phyloP scores from a whole-genome alignment of 2,797 vertebrate species.

The Lutra lutra region DNA sequence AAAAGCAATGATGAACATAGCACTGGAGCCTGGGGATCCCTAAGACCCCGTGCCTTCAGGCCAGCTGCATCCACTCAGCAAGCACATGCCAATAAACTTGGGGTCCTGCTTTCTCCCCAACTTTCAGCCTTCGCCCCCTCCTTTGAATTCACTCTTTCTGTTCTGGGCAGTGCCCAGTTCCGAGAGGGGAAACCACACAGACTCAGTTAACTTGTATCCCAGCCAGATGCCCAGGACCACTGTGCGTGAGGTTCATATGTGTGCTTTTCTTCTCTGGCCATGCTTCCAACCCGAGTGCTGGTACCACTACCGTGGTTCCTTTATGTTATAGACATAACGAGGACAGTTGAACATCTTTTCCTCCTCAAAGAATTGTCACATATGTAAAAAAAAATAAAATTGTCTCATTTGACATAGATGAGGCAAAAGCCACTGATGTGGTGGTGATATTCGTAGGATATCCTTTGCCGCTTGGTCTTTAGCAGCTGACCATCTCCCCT shows the following conservation, averaged over 20 bases:
- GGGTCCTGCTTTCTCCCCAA: not conserved
- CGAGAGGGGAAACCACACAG: not conserved
- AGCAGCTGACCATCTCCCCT: not conserved
- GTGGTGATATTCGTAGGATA: not conserved
- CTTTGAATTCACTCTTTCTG: not conserved
- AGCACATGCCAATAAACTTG: not conserved
- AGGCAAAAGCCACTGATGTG: not conserved
- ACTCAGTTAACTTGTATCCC: not conserved
- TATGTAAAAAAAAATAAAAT: not conserved
- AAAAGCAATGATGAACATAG: not conserved
- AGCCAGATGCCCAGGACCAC: not conserved
- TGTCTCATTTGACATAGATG: not conserved
- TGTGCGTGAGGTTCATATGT: rapidly evolving
- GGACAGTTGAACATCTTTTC: not conserved
- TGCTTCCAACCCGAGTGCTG: not conserved
- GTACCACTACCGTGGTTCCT: not conserved
- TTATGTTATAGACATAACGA: not conserved
- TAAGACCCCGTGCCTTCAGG: not conserved
- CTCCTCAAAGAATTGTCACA: not conserved
- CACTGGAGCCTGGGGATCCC: not conserved
- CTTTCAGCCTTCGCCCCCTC: not conserved
- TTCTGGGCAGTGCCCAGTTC: not conserved
- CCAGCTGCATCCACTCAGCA: not conserved
- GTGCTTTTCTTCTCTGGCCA: not conserved
- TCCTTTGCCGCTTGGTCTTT: not conserved